These are phyloP conservation scores for Coptotermes formosanus DNA, from an alignment of 1,140 invertebrate species.

Conservation along the genomic window DNA sequence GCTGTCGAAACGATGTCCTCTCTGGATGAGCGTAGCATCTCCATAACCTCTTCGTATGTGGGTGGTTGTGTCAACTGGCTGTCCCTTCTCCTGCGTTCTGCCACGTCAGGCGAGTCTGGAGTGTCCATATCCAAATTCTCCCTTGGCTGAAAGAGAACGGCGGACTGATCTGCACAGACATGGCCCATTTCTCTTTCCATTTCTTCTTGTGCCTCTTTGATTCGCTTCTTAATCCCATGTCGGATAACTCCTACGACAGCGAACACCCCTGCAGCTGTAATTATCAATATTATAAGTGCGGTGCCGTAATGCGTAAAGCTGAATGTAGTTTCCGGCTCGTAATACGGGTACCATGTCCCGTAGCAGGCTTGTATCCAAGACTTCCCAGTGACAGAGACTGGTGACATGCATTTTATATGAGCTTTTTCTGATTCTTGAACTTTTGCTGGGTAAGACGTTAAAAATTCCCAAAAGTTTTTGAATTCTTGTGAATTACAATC, in stretches of 20 bases:
- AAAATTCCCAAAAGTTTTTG: conserved; percentile 25
- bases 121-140: background rate
- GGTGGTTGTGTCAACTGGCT: background rate
- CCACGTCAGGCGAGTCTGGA: background rate
- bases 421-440: background rate
- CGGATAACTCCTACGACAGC: background rate
- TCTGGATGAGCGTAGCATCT: background rate
- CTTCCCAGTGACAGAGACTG: background rate
- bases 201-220: background rate
- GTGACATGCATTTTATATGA: background rate
- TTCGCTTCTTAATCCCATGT: background rate
- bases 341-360: background rate
- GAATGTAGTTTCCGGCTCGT: background rate
- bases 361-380: background rate
- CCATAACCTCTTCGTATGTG: background rate
- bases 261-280: background rate
- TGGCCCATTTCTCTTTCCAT: background rate
- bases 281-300: background rate
- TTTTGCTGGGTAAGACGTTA: background rate
- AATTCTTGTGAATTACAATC: conserved; percentile 27
- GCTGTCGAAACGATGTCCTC: background rate
- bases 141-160: background rate
- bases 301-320: background rate
- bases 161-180: background rate
- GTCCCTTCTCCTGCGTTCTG: background rate